A percentile compares a stretch with the other conserved stretches of the same genome.
These are phyloP conservation scores for Cyprinella venusta DNA, from an alignment of 2,797 vertebrate species.

Conservation along the genomic window DNA sequence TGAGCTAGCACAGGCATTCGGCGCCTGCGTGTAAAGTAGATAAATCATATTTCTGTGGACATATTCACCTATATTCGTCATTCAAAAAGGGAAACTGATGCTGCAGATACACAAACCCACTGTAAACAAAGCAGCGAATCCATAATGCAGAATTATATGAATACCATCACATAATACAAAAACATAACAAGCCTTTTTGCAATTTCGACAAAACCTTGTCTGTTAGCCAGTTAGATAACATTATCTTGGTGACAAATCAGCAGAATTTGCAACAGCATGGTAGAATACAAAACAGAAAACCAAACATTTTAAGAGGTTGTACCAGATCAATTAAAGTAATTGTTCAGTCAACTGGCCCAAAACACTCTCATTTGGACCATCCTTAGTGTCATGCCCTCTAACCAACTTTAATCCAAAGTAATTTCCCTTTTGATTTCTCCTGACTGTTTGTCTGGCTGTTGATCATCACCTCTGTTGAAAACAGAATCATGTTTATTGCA, in stretches of 20 bases:
- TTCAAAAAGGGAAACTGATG: too few species aligned
- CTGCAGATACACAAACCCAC: too few species aligned
- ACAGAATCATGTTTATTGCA: background rate
- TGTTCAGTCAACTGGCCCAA: background rate
- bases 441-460: background rate
- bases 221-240: conserved; percentile 2
- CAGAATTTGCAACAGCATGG: background rate
- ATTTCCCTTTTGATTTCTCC: background rate
- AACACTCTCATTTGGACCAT: background rate
- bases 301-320: background rate
- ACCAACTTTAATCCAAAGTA: background rate
- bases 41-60: too few species aligned
- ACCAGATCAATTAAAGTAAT: background rate
- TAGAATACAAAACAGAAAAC: background rate
- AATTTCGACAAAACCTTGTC: background rate
- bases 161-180: background rate
- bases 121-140: too few species aligned
- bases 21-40: too few species aligned
- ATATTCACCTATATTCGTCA: too few species aligned
- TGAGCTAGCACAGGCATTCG: too few species aligned
- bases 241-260: background rate
- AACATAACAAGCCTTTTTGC: background rate
- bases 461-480: background rate
- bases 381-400: background rate
- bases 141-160: too few species aligned